Percentiles rank a stretch among this genome's conserved stretches.
Conservation (phyloP, 2,113 vertebrate genomes). For the Nyctereutes procyonoides region DNA sequence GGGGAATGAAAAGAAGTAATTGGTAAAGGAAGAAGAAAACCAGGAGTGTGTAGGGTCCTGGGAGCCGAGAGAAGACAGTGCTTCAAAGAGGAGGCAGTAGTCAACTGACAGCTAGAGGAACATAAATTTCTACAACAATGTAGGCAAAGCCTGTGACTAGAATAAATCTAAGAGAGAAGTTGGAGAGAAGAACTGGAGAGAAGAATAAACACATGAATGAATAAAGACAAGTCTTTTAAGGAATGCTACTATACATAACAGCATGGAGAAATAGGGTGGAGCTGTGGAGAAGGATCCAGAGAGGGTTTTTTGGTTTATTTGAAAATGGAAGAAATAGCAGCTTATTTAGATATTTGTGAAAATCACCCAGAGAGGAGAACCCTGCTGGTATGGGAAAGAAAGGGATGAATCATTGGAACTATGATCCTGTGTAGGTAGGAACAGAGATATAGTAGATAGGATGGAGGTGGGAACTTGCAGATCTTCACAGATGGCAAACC, state of each 20-base stretch:
- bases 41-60: background rate
- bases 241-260: background rate
- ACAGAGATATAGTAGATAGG: background rate
- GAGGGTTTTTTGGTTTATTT: background rate
- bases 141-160: background rate
- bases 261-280: background rate
- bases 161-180: background rate
- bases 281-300: background rate
- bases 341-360: background rate
- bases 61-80: background rate
- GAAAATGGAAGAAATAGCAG: background rate
- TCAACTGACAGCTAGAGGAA: background rate
- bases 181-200: background rate
- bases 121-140: background rate
- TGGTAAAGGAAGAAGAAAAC: background rate
- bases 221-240: background rate
- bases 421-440: background rate
- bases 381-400: background rate
- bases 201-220: background rate
- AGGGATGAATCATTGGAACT: background rate
- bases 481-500: background rate
- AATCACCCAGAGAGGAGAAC: background rate
- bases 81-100: background rate
- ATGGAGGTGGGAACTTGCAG: background rate
- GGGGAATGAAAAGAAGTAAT: background rate